Evolutionary conservation across 2,797 vertebrate genomes (phyloP), one percentile per base, ranked within the genome.

Genomic region (Ambastaia sidthimunki): DNA sequence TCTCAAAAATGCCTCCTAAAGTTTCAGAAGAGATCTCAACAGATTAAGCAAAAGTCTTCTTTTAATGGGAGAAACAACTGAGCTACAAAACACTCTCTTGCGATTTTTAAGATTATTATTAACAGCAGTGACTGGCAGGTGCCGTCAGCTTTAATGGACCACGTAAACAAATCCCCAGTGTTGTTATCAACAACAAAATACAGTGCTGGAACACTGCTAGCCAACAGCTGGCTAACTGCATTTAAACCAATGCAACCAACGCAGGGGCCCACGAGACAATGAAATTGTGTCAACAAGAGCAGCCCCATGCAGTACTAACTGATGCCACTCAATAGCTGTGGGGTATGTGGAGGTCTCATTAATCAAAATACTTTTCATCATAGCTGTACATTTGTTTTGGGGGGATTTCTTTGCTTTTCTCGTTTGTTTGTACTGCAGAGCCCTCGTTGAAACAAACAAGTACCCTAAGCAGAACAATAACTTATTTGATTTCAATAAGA

Each of bases 241-340:
- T 80, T 76, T 74, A 81, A 76, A 59, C 41, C 55, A 69, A 82
- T 37, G 25, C 18, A 71, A 71, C n/a, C 21, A 71, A 71, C n/a
- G n/a, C 31, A 71, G 66, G 55, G 19, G 31, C 84, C 72, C 72
- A 23, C 65, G 79, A 83, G 67, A 77, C 79, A 74, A 85, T 50
- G 50, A 50, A 77, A 69, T 47, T 1, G 59, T 80, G 69, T 76
- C 75, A 85, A 79, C 57, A 71, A 70, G 50, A 74, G 18, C 54
- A 80, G 66, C 74, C 48, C 60, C 73, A 83, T 83, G 71, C 52
- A 70, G 73, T 74, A 80, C 68, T 28, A 70, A 52, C 63, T 28
- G 28, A 83, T 71, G 67, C 31, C 73, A 71, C 44, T 81, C 18
- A 15, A 25, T 71, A 52, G 62, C 79, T 69, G 19, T 66, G 69